Percentiles rank a stretch among this genome's conserved stretches.
Evolutionary conservation across 2,888 invertebrate species (phyloP).

Genomic region (Rotaria magnacalcarata): DNA sequence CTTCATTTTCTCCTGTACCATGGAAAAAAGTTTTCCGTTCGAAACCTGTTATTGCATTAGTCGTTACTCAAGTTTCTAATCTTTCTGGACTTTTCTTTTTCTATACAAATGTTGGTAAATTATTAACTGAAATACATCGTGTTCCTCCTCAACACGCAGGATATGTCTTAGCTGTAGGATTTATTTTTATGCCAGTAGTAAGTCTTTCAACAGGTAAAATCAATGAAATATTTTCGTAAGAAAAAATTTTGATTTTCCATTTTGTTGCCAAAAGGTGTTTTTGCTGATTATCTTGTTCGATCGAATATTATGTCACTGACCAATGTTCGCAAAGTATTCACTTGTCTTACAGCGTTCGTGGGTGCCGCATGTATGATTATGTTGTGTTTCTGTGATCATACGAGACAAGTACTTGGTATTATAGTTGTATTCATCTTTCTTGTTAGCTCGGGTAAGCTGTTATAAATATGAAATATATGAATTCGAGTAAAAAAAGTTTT

Average conservation of each 20-base stretch:
- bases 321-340: background rate
- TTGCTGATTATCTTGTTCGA: background rate
- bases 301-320: background rate
- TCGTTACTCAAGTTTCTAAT: constrained; percentile 47
- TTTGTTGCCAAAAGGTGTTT: background rate
- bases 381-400: background rate
- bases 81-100: constrained; percentile 48
- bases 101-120: constrained; percentile 47
- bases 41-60: constrained; percentile 47
- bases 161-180: constrained; percentile 1
- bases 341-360: background rate
- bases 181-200: constrained; percentile 40
- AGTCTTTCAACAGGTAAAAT: background rate
- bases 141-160: background rate
- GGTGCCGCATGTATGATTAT: background rate
- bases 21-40: constrained; percentile 47
- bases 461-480: too few species aligned
- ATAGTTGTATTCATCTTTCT: background rate
- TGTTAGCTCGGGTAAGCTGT: background rate
- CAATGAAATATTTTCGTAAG: background rate
- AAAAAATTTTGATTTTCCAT: background rate
- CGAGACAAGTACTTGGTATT: background rate
- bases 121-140: constrained; percentile 45
- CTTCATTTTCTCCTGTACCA: constrained; percentile 35
- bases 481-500: too few species aligned